Base-by-base conservation (phyloP, 2,113 vertebrate species). In the Nesogale talazaci region DNA sequence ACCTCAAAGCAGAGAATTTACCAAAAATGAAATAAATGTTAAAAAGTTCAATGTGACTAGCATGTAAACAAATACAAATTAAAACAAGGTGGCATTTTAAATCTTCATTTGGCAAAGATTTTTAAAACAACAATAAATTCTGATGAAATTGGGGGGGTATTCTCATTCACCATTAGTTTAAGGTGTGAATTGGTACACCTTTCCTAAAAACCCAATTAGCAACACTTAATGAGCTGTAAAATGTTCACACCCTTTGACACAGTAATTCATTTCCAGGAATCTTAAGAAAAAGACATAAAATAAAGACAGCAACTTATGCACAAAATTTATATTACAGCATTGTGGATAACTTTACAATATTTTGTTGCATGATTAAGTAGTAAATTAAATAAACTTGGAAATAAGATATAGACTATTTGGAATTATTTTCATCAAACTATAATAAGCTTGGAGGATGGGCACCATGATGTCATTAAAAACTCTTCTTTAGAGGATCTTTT, bases 221-320 rank as follows among this genome's bases (percentile, higher is more conserved):
- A 92, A 83, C n/a, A 87, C 29, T 85, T 87, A 95, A 94, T 92
- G 74, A 94, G 85, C 23, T 69, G 83, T 61, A 88, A 96, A 92
- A 91, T 75, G 52, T 36, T 96, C 91, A 91, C 75, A 83, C 38
- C 52, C 69, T 95, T 94, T 92, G 56, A 70, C 19, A 38, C 6
- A 94, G 34, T 84, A 72, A 91, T 63, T 57, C 36, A 92, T 79
- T 92, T 92, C 79, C 70, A 94, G 63, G 88, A 91, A 79, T 72
- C 81, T 78, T 82, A 81, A 76, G 19, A n/a, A 74, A 20, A 74
- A 3, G 1, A 57, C 59, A 3, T 79, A 91, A 93, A 78, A 67
- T 63, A 12, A 93, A 25, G 36, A 81, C 23, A 57, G 91, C 84
- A 88, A 59, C 5, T 8, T 11, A 74, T 22, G 0, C 25, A 76